Evolutionary conservation across 2,888 invertebrate genomes (phyloP), one percentile per base, ranked within the genome.

Genomic region (Cancer borealis): DNA sequence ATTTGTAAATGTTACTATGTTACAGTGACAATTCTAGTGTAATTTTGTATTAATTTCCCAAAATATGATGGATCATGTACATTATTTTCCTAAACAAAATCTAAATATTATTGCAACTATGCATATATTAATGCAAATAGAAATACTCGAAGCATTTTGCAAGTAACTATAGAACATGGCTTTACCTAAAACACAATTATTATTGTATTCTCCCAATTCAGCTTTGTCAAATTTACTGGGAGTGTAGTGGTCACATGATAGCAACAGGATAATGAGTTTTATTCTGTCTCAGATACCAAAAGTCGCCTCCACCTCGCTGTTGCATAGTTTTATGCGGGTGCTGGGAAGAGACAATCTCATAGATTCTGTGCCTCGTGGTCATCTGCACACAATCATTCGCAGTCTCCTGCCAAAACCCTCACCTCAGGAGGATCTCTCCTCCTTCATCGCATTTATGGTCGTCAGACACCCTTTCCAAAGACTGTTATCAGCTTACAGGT

Each of bases 401-500:
- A 14, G n/a, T 1, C 49, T 93, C 45, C 66, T 95, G 92, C 93
- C 95, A 5, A 88, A 47, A 5, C 95, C 93, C 10, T 26, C 21
- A 6, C 54, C 84, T 2, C 39, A 54, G 0, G 95, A 95, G 91
- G 94, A 92, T 73, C 39, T 92, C 49, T 12, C 73, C 8, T 12
- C 30, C 39, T 92, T 66, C 92, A 88, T 54, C 14, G 47, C 94
- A 39, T 95, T 95, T 45, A 91, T 95, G 93, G 91, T 93, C 21
- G 92, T 95, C 91, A 95, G 95, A 46, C 95, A 95, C 84, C 95
- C 95, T 30, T 95, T 95, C 89, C 92, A 92, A 6, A 95, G 95
- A 73, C 73, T 95, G 39, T 93, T 95, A 5, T 95, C 95, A 45
- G 95, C 95, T 30, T 95, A 93, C 89, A 95, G 95, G 95, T 95